Percentiles rank a stretch among this genome's conserved stretches.
Evolutionary conservation across 2,888 invertebrate species (phyloP).

Genomic region (Stratiomys singularior): DNA sequence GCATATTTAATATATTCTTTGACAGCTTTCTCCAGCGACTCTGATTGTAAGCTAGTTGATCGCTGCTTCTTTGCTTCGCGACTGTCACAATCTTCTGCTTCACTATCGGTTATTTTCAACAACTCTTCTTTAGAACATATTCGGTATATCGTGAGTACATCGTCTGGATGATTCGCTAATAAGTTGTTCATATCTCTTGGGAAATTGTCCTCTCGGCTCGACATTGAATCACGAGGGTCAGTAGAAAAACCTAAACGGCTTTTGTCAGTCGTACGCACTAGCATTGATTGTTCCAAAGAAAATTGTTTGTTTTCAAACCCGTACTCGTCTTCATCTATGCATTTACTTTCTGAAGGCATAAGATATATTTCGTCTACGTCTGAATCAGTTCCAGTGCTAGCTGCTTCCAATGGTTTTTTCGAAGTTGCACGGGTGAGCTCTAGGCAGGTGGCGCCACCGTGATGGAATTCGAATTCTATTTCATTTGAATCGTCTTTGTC

Average conservation of each 20-base stretch:
- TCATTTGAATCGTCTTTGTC: conserved; percentile 39
- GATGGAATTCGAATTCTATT: conserved; percentile 29
- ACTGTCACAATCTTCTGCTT: neutral
- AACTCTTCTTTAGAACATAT: conserved; percentile 53
- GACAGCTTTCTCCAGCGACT: conserved; percentile 47
- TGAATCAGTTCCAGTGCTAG: conserved; percentile 49
- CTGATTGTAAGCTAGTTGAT: conserved; percentile 37
- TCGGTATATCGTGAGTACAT: conserved; percentile 54
- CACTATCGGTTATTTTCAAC: conserved; percentile 7
- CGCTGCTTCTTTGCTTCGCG: conserved; percentile 19
- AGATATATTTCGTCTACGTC: conserved; percentile 55
- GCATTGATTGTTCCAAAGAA: conserved; percentile 49
- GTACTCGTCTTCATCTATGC: conserved; percentile 49
- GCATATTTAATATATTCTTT: conserved; percentile 50
- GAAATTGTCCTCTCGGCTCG: neutral
- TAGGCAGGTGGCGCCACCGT: conserved; percentile 21
- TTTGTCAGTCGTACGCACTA: conserved; percentile 14
- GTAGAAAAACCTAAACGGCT: neutral
- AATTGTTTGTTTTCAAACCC: conserved; percentile 53
- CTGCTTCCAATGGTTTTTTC: conserved; percentile 16
- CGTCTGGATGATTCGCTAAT: conserved; percentile 42
- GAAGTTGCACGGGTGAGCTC: conserved; percentile 6
- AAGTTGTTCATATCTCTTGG: neutral
- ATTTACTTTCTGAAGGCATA: conserved; percentile 52
- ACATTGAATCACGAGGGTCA: conserved; percentile 8